A percentile compares a stretch with the other conserved stretches of the same genome.
Conservation (phyloP, 2,888 invertebrate genomes). For the Aleiodes alternator region DNA sequence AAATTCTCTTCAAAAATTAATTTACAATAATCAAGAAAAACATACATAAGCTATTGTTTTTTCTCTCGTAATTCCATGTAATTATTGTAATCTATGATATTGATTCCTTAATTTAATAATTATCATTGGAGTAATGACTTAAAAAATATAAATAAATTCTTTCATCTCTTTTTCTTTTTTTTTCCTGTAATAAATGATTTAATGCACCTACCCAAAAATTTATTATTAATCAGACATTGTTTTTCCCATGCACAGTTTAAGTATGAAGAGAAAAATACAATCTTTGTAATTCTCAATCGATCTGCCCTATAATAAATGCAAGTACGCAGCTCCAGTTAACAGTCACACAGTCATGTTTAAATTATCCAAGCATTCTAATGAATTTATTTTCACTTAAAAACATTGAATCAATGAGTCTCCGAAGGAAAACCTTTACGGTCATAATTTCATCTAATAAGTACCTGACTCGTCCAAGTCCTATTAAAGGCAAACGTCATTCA, state of each 20-base stretch:
- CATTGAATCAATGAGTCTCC: not conserved
- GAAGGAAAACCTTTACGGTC: not conserved
- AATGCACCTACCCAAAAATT: slow-evolving; percentile 37
- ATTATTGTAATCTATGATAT: slow-evolving; percentile 2
- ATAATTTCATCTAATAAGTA: not conserved
- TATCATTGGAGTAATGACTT: slow-evolving; percentile 62
- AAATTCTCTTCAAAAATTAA: not conserved
- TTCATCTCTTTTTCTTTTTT: not conserved
- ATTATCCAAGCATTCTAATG: not conserved
- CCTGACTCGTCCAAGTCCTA: no score
- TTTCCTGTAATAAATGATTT: slow-evolving; percentile 50
- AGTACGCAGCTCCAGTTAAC: not conserved
- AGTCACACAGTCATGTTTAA: no score
- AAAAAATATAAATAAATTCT: slow-evolving; percentile 64
- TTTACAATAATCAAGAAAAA: no score
- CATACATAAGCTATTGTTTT: not conserved
- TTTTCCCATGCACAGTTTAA: slow-evolving; percentile 14
- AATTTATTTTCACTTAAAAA: not conserved
- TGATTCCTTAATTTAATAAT: slow-evolving; percentile 53
- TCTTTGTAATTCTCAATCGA: not conserved
- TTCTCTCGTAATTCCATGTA: not conserved
- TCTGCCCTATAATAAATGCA: not conserved
- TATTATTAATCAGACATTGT: slow-evolving; percentile 21
- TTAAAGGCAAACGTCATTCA: not conserved
- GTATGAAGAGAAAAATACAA: not conserved